These are phyloP conservation scores for Muntiacus reevesi DNA, from an alignment of 2,113 vertebrate species.

Conservation along the genomic window DNA sequence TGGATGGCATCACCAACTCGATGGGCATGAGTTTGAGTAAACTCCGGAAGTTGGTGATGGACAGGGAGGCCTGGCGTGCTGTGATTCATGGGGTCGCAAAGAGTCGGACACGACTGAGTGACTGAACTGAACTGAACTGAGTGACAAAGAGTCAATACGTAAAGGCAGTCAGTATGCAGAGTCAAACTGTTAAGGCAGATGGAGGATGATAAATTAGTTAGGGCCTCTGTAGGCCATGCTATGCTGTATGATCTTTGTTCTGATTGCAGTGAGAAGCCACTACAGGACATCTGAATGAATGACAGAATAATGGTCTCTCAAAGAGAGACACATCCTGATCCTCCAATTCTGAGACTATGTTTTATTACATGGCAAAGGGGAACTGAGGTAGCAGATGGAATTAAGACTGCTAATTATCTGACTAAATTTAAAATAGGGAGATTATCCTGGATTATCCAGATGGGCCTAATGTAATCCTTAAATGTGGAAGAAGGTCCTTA, in stretches of 20 bases:
- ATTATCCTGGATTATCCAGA: not conserved
- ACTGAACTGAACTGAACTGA: not conserved
- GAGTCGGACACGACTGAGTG: too few relatives aligned
- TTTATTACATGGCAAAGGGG: not conserved
- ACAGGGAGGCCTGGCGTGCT: too few relatives aligned
- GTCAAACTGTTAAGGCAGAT: not conserved
- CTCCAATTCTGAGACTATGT: not conserved
- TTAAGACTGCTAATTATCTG: conserved; percentile 5
- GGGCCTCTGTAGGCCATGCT: not conserved
- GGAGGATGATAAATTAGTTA: not conserved
- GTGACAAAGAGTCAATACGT: not conserved
- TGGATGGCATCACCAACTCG: too few relatives aligned
- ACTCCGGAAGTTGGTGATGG: too few relatives aligned
- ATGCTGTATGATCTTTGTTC: not conserved
- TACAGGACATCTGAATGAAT: not conserved
- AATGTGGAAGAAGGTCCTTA: not conserved
- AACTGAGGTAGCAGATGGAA: not conserved
- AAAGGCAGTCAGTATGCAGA: not conserved
- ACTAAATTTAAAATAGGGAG: not conserved
- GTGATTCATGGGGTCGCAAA: too few relatives aligned
- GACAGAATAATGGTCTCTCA: not conserved
- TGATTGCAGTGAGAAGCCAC: not conserved
- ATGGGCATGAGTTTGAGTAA: too few relatives aligned
- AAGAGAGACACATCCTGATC: not conserved
- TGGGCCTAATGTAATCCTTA: not conserved